Conservation (phyloP, 2,113 vertebrate species). For the Cyanoderma ruficeps region DNA sequence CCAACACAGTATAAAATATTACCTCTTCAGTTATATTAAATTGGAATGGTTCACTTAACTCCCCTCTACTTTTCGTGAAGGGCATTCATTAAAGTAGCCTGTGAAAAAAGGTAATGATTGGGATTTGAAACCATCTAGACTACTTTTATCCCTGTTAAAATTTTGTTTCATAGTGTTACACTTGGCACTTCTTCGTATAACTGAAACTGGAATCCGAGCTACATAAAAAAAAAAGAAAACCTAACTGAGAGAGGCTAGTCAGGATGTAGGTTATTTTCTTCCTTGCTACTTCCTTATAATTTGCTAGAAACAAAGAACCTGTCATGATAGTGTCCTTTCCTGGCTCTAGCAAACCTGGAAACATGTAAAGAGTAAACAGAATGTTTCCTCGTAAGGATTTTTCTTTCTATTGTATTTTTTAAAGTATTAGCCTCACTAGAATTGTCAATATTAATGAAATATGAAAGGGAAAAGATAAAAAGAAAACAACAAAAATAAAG, state of each 20-base stretch:
- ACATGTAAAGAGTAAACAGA: background rate
- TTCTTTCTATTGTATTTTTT: background rate
- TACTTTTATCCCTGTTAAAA: background rate
- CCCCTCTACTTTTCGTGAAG: background rate
- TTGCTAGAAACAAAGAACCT: background rate
- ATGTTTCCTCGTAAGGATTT: background rate
- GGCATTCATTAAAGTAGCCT: background rate
- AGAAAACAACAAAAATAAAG: too few relatives aligned
- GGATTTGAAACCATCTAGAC: background rate
- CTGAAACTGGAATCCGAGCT: background rate
- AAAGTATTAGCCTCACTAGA: background rate
- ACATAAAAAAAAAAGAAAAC: background rate
- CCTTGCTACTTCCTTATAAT: background rate
- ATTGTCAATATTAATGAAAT: background rate
- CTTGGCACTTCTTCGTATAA: background rate
- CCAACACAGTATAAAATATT: background rate
- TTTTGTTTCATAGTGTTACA: background rate
- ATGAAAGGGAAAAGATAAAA: background rate
- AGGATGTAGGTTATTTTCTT: background rate
- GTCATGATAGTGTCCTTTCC: background rate
- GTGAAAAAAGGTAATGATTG: background rate
- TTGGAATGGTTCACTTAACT: background rate
- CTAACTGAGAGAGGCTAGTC: background rate
- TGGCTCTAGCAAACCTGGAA: background rate
- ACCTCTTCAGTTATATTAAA: background rate